Conservation (phyloP, 2,888 invertebrate species). For the Ganaspis brasiliensis region DNA sequence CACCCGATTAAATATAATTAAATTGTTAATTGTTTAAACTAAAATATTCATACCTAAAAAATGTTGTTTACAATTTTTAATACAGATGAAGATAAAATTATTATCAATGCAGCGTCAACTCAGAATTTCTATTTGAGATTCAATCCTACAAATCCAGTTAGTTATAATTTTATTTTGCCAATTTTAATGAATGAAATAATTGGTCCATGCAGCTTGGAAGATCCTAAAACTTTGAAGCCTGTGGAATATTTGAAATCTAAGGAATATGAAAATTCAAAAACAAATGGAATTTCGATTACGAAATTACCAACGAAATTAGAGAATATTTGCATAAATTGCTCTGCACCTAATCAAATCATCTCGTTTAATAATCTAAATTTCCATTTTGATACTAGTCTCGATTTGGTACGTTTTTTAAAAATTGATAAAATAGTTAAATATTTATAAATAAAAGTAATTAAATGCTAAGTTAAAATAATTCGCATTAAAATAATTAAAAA, state of each 20-base stretch:
- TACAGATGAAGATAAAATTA: slow-evolving; percentile 45
- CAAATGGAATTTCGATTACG: slow-evolving; percentile 39
- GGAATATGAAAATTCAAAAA: slow-evolving; percentile 46
- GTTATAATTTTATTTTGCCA: slow-evolving; percentile 84
- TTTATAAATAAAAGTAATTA: no score
- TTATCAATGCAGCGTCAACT: slow-evolving; percentile 68
- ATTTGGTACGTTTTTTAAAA: no score
- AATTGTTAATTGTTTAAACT: no score
- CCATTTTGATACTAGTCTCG: slow-evolving; percentile 55
- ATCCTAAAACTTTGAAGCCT: slow-evolving; percentile 61
- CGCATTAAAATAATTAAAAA: no score
- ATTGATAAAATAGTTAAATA: no score
- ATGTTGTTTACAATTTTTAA: no score
- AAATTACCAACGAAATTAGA: slow-evolving; percentile 59
- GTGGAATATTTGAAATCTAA: slow-evolving; percentile 58
- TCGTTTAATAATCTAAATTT: slow-evolving; percentile 65
- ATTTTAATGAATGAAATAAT: slow-evolving; percentile 83
- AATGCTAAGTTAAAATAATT: no score
- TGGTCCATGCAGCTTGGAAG: slow-evolving; percentile 82
- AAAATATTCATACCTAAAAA: no score
- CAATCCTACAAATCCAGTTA: slow-evolving; percentile 79
- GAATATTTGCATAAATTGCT: slow-evolving; percentile 62
- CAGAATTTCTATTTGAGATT: slow-evolving; percentile 78
- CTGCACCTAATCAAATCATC: slow-evolving; percentile 62
- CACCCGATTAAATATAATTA: no score